These are phyloP conservation scores for Margaritifera margaritifera DNA, from an alignment of 2,888 invertebrate genomes.

Conservation along the genomic window DNA sequence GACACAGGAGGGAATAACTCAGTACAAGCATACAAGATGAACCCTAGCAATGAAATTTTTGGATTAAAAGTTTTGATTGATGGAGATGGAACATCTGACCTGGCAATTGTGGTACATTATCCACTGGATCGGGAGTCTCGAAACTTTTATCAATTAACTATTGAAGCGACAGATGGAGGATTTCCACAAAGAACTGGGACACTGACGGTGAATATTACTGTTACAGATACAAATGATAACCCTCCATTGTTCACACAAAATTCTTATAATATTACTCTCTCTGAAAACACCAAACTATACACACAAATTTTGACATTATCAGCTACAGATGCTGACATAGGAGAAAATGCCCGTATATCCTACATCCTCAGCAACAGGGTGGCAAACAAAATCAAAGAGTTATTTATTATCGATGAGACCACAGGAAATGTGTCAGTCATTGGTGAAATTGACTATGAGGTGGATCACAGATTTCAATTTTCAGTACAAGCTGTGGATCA, in stretches of 20 bases:
- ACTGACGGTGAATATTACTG: constrained; percentile 58
- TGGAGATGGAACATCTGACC: constrained; percentile 48
- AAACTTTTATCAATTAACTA: constrained; percentile 55
- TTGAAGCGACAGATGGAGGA: constrained; percentile 63
- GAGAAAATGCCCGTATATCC: constrained; percentile 80
- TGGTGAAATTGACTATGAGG: constrained; percentile 87
- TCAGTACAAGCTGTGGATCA: constrained; percentile 74
- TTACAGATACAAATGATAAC: constrained; percentile 63
- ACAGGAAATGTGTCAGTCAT: constrained; percentile 89
- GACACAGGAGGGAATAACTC: constrained; percentile 57
- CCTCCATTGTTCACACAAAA: constrained; percentile 48
- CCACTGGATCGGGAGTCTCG: constrained; percentile 58
- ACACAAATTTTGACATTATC: constrained; percentile 75
- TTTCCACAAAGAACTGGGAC: constrained; percentile 53
- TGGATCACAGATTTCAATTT: constrained; percentile 82
- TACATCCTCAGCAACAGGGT: constrained; percentile 70
- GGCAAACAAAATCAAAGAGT: constrained; percentile 44
- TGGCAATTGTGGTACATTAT: constrained; percentile 57
- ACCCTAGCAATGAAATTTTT: constrained; percentile 54
- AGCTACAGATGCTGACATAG: constrained; percentile 89
- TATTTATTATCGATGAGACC: constrained; percentile 82
- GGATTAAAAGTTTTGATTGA: constrained; percentile 48
- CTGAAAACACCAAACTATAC: constrained; percentile 50
- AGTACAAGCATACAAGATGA: constrained; percentile 50
- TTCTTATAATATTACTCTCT: constrained; percentile 49